Evolutionary conservation across 2,797 vertebrate genomes (phyloP).

Genomic region (Furcifer pardalis): DNA sequence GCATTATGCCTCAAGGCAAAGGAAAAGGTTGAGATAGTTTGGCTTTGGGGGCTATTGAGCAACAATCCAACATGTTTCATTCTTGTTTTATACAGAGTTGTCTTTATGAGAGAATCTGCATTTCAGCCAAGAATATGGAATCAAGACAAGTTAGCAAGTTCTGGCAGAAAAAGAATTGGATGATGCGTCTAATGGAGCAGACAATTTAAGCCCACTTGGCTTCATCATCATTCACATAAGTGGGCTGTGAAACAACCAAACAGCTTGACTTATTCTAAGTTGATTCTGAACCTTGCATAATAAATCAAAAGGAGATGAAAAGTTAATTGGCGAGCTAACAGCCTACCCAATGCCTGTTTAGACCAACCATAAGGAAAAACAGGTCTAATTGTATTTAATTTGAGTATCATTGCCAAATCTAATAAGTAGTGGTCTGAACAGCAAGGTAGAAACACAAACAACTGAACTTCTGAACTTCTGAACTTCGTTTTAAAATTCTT

Average conservation of each 20-base stretch:
- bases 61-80: neutral
- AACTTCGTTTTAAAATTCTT: neutral
- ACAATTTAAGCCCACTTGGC: conserved; percentile 20
- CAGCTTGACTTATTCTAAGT: conserved; percentile 30
- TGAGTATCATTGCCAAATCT: conserved; percentile 35
- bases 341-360: conserved; percentile 26
- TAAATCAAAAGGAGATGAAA: conserved; percentile 7
- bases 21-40: neutral
- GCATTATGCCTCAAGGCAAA: neutral
- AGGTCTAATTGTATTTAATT: conserved; percentile 8
- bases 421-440: conserved; percentile 13
- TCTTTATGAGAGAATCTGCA: conserved; percentile 27
- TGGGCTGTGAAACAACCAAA: conserved; percentile 35
- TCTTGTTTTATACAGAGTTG: neutral
- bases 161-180: conserved; percentile 40
- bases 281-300: neutral
- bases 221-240: conserved; percentile 28
- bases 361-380: conserved; percentile 31
- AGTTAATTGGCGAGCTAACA: conserved; percentile 35
- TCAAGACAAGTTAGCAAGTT: conserved; percentile 17
- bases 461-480: neutral
- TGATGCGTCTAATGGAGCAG: conserved; percentile 13
- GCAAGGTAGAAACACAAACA: conserved; percentile 9
- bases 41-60: conserved; percentile 24
- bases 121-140: conserved; percentile 14